A percentile compares a stretch with the other conserved stretches of the same genome.
Conservation (phyloP, 2,888 invertebrate genomes). For the Odontocolon sp. region DNA sequence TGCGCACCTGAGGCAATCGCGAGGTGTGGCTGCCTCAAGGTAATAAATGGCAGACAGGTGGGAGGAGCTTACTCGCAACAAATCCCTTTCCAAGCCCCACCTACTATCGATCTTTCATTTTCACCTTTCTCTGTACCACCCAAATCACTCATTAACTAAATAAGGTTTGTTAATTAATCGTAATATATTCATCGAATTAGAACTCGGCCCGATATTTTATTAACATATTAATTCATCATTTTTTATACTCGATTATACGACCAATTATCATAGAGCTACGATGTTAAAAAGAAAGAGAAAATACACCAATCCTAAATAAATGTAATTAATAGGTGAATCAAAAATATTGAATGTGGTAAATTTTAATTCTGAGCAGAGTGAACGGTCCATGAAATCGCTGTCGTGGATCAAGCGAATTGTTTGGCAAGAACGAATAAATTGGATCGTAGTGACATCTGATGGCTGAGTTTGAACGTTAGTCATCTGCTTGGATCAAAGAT, state of each 20-base stretch:
- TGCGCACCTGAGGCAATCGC: conserved; percentile 53
- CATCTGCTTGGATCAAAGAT: neutral
- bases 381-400: neutral
- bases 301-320: too few species aligned
- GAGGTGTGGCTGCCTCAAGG: conserved; percentile 44
- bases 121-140: neutral
- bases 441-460: neutral
- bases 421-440: neutral
- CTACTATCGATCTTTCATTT: conserved; percentile 65
- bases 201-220: too few species aligned
- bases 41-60: conserved; percentile 66
- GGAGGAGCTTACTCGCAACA: conserved; percentile 67
- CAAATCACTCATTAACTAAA: neutral
- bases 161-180: neutral
- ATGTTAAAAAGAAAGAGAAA: too few species aligned
- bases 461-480: neutral
- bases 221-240: too few species aligned
- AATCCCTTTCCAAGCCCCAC: conserved; percentile 65
- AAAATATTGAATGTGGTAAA: too few species aligned
- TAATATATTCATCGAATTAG: neutral
- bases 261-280: too few species aligned
- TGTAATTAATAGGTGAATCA: too few species aligned
- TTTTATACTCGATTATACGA: too few species aligned
- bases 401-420: neutral
- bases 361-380: neutral